phyloP scores from a whole-genome alignment of 2,113 vertebrate genomes.

The Smithornis capensis region DNA sequence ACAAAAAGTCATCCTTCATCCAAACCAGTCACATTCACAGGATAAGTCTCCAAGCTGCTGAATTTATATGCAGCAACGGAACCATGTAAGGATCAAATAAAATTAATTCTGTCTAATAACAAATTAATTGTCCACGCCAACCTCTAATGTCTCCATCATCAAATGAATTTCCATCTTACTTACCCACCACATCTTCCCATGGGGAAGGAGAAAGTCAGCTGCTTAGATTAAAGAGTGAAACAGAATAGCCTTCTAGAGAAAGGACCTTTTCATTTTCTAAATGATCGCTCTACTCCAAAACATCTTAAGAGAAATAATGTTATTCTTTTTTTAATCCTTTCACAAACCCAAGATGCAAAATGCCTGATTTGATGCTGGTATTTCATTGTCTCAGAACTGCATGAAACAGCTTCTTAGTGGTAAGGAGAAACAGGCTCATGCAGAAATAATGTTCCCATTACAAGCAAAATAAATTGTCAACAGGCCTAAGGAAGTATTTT shows the following conservation, averaged over 20 bases:
- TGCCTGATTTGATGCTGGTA: not conserved
- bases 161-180: constrained; percentile 65
- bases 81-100: constrained; percentile 59
- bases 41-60: not conserved
- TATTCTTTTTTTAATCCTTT: not conserved
- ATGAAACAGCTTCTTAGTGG: not conserved
- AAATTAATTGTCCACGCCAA: constrained; percentile 68
- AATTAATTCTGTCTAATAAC: constrained; percentile 69
- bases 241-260: constrained; percentile 51
- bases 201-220: constrained; percentile 50
- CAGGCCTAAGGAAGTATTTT: not conserved
- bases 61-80: constrained; percentile 50
- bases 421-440: not conserved
- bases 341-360: constrained; percentile 8
- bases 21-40: not conserved
- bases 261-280: constrained; percentile 55
- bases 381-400: not conserved
- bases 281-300: constrained; percentile 37
- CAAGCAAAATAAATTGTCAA: constrained; percentile 14
- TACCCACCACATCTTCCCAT: constrained; percentile 59
- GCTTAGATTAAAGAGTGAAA: constrained; percentile 50
- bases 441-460: constrained; percentile 23
- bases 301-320: not conserved
- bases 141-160: constrained; percentile 64
- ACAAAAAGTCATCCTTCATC: not conserved